Conservation (phyloP, 1,140 invertebrate genomes). For the Neoseiulus cucumeris region DNA sequence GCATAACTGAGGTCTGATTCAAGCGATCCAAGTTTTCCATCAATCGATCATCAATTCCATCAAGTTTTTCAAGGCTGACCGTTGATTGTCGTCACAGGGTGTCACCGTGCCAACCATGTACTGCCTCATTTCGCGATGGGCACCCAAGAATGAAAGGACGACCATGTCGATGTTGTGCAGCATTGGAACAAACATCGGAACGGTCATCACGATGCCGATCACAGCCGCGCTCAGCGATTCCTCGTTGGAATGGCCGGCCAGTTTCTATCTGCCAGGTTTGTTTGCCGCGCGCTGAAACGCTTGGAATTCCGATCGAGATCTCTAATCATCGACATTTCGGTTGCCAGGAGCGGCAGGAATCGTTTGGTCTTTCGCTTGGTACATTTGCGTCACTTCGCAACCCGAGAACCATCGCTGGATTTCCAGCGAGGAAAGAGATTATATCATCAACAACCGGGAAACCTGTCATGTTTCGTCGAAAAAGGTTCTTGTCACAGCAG, state of each 20-base stretch:
- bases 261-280: constrained; percentile 44
- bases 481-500: neutral
- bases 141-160: constrained; percentile 15
- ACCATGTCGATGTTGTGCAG: constrained; percentile 14
- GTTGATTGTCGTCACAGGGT: constrained; percentile 17
- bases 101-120: constrained; percentile 26
- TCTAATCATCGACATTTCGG: no score
- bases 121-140: constrained; percentile 25
- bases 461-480: neutral
- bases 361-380: neutral
- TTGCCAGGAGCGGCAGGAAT: neutral
- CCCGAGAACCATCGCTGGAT: constrained; percentile 9
- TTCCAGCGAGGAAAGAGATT: neutral
- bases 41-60: no score
- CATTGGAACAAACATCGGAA: constrained; percentile 23
- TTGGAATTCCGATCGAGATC: no score
- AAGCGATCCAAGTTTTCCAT: no score
- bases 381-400: neutral
- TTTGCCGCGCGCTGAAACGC: no score
- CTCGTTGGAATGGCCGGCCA: constrained; percentile 41
- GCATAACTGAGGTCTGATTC: constrained; percentile 9
- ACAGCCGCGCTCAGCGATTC: constrained; percentile 23
- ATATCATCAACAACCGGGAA: neutral
- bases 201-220: constrained; percentile 21
- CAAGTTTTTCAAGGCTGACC: no score